Evolutionary conservation across 35 echinoderm and acorn worm species (phyloP).

Genomic region (Strongylocentrotus purpuratus): DNA sequence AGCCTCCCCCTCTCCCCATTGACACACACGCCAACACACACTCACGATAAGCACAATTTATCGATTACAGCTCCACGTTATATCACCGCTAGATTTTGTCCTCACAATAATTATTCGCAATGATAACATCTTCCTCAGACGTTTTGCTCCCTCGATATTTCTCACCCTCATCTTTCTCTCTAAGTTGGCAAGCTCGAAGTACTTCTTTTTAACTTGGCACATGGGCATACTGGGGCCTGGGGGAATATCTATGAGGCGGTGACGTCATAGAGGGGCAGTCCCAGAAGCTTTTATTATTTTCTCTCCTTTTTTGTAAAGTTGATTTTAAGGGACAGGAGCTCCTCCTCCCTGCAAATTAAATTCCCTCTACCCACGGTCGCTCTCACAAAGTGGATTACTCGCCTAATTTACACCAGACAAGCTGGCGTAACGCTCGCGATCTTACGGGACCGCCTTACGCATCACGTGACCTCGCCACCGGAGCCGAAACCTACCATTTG

Average conservation of each 20-base stretch:
- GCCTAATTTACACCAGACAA: slow-evolving; percentile 20
- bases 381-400: background rate
- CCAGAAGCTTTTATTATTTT: background rate
- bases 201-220: background rate
- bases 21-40: too few relatives aligned
- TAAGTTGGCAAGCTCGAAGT: background rate
- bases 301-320: background rate
- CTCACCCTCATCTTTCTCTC: background rate
- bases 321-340: background rate
- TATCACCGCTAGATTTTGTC: too few relatives aligned
- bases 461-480: background rate
- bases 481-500: background rate
- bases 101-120: too few relatives aligned
- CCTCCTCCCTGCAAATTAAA: slow-evolving; percentile 7
- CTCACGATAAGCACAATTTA: too few relatives aligned
- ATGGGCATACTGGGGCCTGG: background rate
- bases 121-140: too few relatives aligned
- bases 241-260: background rate
- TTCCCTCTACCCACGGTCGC: background rate
- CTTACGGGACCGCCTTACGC: background rate
- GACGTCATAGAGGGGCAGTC: background rate
- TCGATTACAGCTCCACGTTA: too few relatives aligned
- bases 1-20: too few relatives aligned
- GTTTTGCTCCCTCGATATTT: background rate
- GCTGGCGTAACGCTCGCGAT: background rate